Conservation (phyloP, 2,113 vertebrate species). For the Pseudolaguvia tuberculata region DNA sequence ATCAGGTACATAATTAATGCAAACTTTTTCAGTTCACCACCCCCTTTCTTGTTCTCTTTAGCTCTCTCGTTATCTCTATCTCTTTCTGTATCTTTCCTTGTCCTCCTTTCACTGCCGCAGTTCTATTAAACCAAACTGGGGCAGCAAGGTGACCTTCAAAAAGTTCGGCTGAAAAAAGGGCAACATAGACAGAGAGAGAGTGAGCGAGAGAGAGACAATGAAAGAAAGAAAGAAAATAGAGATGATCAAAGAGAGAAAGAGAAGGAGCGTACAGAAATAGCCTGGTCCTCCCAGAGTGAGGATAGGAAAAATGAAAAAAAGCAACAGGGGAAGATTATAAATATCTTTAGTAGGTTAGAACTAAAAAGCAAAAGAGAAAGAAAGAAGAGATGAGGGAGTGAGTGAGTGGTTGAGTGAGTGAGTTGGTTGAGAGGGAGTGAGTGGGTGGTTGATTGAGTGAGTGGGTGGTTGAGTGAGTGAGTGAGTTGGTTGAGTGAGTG, state of each 20-base stretch:
- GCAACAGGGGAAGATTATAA: conserved; percentile 41
- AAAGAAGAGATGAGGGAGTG: conserved; percentile 43
- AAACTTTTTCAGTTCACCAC: not conserved
- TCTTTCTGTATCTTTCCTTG: not conserved
- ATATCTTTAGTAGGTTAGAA: conserved; percentile 46
- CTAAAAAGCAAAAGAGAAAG: not conserved
- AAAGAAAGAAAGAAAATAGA: not conserved
- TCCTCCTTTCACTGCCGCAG: conserved; percentile 17
- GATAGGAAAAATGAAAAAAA: conserved; percentile 27
- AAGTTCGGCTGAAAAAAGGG: conserved; percentile 26
- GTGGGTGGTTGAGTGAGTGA: too few species aligned
- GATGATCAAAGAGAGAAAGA: not conserved
- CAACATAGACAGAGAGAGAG: not conserved
- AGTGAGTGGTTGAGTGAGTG: too few species aligned
- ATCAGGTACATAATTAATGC: not conserved
- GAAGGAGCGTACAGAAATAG: conserved; percentile 38
- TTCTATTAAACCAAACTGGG: conserved; percentile 43
- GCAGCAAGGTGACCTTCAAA: conserved; percentile 47
- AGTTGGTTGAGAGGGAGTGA: too few species aligned
- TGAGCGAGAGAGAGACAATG: not conserved
- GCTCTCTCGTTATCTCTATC: not conserved
- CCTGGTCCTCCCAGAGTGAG: conserved; percentile 41
- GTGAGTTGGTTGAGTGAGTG: too few species aligned
- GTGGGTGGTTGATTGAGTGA: too few species aligned
- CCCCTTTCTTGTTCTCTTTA: not conserved